Evolutionary conservation across 2,113 vertebrate genomes (phyloP).

Genomic region (Microcebus tavaratra): DNA sequence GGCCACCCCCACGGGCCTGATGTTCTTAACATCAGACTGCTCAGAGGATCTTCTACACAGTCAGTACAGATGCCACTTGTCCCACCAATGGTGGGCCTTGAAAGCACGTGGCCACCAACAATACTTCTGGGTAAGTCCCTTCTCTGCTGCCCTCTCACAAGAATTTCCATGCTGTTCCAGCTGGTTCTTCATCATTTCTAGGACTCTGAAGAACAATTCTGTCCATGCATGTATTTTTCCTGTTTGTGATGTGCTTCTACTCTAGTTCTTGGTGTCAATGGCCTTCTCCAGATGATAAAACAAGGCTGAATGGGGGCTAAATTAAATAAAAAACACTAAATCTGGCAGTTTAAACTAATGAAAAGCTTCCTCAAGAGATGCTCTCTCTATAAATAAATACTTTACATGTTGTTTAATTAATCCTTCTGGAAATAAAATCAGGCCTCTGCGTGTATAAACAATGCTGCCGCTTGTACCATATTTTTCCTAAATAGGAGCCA

Average conservation of each 20-base stretch:
- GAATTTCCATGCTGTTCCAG: not conserved
- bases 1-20: not conserved
- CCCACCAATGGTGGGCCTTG: not conserved
- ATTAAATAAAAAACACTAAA: conserved; percentile 15
- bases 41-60: not conserved
- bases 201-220: not conserved
- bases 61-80: not conserved
- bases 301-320: not conserved
- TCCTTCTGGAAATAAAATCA: conserved; percentile 38
- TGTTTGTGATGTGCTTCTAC: not conserved
- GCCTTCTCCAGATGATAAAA: not conserved
- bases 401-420: conserved; percentile 45
- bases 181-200: not conserved
- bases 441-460: conserved; percentile 2
- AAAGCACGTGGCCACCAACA: not conserved
- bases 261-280: not conserved
- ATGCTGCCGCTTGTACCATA: not conserved
- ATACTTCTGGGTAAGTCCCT: not conserved
- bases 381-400: conserved; percentile 12
- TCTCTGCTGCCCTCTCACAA: not conserved
- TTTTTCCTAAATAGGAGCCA: not conserved
- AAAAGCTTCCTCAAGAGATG: conserved; percentile 26
- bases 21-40: not conserved
- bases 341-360: conserved; percentile 5
- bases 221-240: not conserved